phyloP scores from a whole-genome alignment of 2,113 vertebrate species.

The Pterophyllum scalare region DNA sequence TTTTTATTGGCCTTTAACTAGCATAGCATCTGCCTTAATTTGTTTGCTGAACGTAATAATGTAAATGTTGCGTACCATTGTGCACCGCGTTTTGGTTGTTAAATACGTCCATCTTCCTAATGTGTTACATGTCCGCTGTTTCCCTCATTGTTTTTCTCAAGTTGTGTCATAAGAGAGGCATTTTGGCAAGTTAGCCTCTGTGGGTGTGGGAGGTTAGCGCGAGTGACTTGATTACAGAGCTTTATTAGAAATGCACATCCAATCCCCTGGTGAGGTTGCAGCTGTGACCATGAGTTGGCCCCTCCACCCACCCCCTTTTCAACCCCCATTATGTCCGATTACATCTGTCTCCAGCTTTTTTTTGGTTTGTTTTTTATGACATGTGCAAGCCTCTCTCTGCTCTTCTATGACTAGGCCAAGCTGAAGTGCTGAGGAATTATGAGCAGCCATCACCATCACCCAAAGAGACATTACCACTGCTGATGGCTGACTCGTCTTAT shows the following conservation, averaged over 20 bases:
- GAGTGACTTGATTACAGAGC: conserved; percentile 72
- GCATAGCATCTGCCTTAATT: conserved; percentile 29
- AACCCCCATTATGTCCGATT: conserved; percentile 54
- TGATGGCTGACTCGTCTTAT: conserved; percentile 61
- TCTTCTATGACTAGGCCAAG: conserved; percentile 57
- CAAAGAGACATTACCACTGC: conserved; percentile 49
- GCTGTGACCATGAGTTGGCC: conserved; percentile 62
- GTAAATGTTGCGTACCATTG: conserved; percentile 10
- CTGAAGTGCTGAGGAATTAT: conserved; percentile 42
- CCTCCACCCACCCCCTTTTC: conserved; percentile 4
- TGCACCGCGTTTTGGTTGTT: conserved; percentile 42
- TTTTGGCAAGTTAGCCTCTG: conserved; percentile 58
- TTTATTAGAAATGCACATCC: conserved; percentile 62
- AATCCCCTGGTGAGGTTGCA: conserved; percentile 66
- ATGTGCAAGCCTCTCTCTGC: conserved; percentile 37
- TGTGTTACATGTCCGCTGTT: conserved; percentile 4
- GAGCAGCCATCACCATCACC: conserved; percentile 53
- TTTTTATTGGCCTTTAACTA: conserved; percentile 5
- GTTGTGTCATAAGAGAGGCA: conserved; percentile 63
- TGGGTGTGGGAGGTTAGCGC: conserved; percentile 71
- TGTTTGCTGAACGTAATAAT: conserved; percentile 11
- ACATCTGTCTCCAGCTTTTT: conserved; percentile 61
- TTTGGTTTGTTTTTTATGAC: conserved; percentile 14
- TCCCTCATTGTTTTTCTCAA: conserved; percentile 36
- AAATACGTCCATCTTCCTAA: conserved; percentile 22